Percentiles rank a stretch among this genome's conserved stretches.
phyloP scores from a whole-genome alignment of 2,888 invertebrate species.

The Pollenia amentaria region DNA sequence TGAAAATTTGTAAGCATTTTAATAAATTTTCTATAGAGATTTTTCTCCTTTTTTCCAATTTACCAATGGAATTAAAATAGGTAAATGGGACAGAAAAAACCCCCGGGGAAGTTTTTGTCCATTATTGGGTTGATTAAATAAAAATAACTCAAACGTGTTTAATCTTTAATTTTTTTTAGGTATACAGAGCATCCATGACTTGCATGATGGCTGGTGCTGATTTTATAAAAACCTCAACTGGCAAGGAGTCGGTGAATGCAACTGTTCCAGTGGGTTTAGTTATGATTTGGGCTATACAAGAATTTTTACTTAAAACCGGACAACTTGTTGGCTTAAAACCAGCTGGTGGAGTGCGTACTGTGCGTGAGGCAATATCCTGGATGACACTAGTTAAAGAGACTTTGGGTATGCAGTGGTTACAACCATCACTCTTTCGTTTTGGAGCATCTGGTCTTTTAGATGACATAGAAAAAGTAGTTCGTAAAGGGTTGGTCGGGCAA shows the following conservation, averaged over 20 bases:
- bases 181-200: conserved; percentile 94
- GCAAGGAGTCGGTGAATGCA: conserved; percentile 97
- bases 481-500: conserved; percentile 72
- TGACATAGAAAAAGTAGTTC: conserved; percentile 88
- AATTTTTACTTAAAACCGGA: conserved; percentile 89
- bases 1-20: too few species aligned
- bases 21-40: too few species aligned
- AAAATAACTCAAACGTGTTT: too few species aligned
- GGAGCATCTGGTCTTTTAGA: conserved; percentile 96
- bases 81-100: too few species aligned
- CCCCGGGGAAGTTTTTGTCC: too few species aligned
- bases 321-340: conserved; percentile 97
- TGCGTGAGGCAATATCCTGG: conserved; percentile 94
- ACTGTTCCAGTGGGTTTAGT: conserved; percentile 95
- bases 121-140: too few species aligned
- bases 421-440: conserved; percentile 92
- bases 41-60: too few species aligned
- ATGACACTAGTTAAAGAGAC: conserved; percentile 92
- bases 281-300: conserved; percentile 96
- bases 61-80: too few species aligned
- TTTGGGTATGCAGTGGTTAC: conserved; percentile 94
- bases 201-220: conserved; percentile 98
- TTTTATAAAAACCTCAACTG: conserved; percentile 99
- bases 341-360: conserved; percentile 96
- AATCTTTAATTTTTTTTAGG: conserved; percentile 83